Percentiles rank a stretch among this genome's conserved stretches.
Conservation (phyloP, 2,797 vertebrate species). For the Austrolebias charrua region DNA sequence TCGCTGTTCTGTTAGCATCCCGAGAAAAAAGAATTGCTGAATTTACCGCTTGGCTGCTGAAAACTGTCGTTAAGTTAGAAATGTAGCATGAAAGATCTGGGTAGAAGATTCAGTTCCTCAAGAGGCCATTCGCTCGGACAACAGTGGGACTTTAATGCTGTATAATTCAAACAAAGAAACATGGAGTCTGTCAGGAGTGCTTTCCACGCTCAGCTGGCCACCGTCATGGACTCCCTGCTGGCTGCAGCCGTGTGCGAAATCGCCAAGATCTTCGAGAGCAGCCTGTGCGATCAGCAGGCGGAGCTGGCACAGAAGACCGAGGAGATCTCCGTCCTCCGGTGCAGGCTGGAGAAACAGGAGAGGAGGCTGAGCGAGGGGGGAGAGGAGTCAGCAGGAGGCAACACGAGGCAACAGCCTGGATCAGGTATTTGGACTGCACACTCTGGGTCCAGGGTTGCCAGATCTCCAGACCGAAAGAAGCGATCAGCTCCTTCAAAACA, state of each 20-base stretch:
- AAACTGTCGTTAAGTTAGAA: slow-evolving; percentile 6
- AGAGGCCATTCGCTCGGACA: slow-evolving; percentile 10
- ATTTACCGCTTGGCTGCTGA: no score
- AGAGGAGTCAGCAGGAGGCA: slow-evolving; percentile 34
- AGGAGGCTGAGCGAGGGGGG: slow-evolving; percentile 59
- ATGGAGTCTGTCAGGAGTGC: slow-evolving; percentile 69
- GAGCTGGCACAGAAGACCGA: slow-evolving; percentile 66
- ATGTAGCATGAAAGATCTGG: slow-evolving; percentile 32
- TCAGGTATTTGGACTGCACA: slow-evolving; percentile 56
- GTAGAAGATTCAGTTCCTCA: slow-evolving; percentile 22
- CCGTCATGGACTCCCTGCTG: slow-evolving; percentile 77
- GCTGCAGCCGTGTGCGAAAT: slow-evolving; percentile 78
- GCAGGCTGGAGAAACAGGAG: slow-evolving; percentile 69
- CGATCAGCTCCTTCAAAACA: no score
- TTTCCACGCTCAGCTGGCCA: slow-evolving; percentile 75
- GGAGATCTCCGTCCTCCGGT: slow-evolving; percentile 69
- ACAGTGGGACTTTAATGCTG: background rate
- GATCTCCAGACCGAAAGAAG: no score
- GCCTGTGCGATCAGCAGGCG: slow-evolving; percentile 75
- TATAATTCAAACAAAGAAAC: slow-evolving; percentile 13
- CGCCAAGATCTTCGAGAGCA: slow-evolving; percentile 77
- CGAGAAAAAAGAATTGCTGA: no score
- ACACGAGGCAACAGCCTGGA: slow-evolving; percentile 38
- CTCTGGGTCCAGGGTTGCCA: no score
- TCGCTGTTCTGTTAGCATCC: background rate